Conservation (phyloP, 1,140 invertebrate species). For the Ridgeia piscesae region DNA sequence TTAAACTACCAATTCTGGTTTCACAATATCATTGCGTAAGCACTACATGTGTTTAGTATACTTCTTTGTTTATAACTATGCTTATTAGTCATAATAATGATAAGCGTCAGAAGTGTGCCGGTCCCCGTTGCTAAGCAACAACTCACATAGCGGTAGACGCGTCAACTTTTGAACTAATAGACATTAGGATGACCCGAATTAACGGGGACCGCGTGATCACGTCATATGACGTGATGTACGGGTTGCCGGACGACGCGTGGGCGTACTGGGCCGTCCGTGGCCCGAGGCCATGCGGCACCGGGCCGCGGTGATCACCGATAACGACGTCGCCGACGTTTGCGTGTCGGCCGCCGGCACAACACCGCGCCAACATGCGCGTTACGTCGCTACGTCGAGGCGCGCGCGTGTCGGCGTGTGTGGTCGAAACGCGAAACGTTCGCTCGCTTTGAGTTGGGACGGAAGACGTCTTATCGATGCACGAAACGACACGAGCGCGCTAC, state of each 20-base stretch:
- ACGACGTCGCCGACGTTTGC: neutral
- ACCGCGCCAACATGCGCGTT: neutral
- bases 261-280: neutral
- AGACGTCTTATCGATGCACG: neutral
- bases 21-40: no score
- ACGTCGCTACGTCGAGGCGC: neutral
- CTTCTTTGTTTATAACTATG: neutral
- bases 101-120: no score
- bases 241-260: neutral
- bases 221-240: neutral
- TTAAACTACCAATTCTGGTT: neutral
- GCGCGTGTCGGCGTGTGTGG: neutral
- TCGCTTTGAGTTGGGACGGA: neutral
- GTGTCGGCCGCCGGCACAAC: neutral
- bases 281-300: neutral
- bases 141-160: no score
- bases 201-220: neutral
- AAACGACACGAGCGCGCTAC: neutral
- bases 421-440: neutral
- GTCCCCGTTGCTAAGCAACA: no score
- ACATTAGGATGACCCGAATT: neutral
- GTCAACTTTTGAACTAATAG: neutral
- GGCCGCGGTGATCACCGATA: neutral
- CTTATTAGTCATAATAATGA: no score
- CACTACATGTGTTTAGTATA: neutral